Evolutionary conservation across 2,888 invertebrate genomes (phyloP).

Genomic region (Platynereis dumerilii): DNA sequence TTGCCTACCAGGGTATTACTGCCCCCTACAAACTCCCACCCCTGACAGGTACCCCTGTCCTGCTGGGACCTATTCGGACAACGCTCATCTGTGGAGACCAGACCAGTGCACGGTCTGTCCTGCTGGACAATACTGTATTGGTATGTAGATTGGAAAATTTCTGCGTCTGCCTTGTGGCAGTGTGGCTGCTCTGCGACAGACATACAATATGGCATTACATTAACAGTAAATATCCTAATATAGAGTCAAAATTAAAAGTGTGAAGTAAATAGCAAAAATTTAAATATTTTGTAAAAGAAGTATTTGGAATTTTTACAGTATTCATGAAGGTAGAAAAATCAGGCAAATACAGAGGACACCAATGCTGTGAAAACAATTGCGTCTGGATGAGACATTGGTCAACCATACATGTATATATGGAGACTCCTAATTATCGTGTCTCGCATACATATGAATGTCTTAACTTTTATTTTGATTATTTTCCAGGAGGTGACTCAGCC

Average conservation of each 20-base stretch:
- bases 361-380: too few species aligned
- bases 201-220: too few species aligned
- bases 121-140: slow-evolving; percentile 51
- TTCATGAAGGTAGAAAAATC: too few species aligned
- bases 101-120: slow-evolving; percentile 53
- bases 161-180: too few species aligned
- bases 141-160: slow-evolving; percentile 28
- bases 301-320: not conserved
- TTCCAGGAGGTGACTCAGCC: slow-evolving; percentile 50
- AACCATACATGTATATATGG: too few species aligned
- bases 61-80: slow-evolving; percentile 52
- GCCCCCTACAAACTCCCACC: slow-evolving; percentile 53
- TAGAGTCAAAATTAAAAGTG: too few species aligned
- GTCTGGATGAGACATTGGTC: too few species aligned
- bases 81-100: slow-evolving; percentile 39
- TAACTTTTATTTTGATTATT: too few species aligned
- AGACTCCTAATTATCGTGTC: too few species aligned
- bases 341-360: too few species aligned
- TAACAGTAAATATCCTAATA: not conserved
- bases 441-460: not conserved
- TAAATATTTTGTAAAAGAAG: not conserved
- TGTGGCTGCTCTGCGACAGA: too few species aligned
- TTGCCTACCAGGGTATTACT: slow-evolving; percentile 56
- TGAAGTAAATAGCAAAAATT: too few species aligned
- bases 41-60: slow-evolving; percentile 53